Evolutionary conservation across 2,888 invertebrate species (phyloP).

Genomic region (Hirtodrosophila cameraria): DNA sequence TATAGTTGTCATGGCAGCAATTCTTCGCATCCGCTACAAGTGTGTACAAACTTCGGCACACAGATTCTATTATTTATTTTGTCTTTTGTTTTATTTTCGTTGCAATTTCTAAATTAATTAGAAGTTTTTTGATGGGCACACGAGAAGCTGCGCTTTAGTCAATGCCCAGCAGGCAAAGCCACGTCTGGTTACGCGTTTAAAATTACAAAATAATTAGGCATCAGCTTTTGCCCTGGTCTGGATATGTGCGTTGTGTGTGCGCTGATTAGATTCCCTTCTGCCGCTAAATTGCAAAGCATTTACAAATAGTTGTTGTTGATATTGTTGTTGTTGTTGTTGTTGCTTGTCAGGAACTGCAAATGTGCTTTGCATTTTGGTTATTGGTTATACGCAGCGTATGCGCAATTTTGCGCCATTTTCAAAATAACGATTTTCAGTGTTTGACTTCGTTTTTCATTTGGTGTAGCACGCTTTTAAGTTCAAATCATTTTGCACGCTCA

Average conservation of each 20-base stretch:
- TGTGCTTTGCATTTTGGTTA: constrained; percentile 40
- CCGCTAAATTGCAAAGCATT: constrained; percentile 28
- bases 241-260: constrained; percentile 8
- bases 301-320: constrained; percentile 14
- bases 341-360: constrained; percentile 13
- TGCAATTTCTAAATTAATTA: constrained; percentile 61
- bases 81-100: background rate
- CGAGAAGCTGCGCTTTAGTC: constrained; percentile 30
- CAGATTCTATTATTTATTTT: constrained; percentile 1
- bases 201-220: constrained; percentile 70
- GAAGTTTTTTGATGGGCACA: constrained; percentile 42
- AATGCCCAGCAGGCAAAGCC: constrained; percentile 10
- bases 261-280: constrained; percentile 48
- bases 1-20: no score
- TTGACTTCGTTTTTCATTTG: background rate
- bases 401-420: constrained; percentile 31
- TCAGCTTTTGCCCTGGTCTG: constrained; percentile 14
- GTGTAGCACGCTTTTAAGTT: no score
- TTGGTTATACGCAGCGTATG: constrained; percentile 45
- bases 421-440: constrained; percentile 17
- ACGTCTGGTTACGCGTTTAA: constrained; percentile 17
- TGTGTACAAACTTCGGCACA: background rate
- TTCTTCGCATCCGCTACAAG: no score
- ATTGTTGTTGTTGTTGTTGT: constrained; percentile 16
- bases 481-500: constrained; percentile 8